Percentiles rank a stretch among this genome's conserved stretches.
Conservation (phyloP, 2,113 vertebrate species). For the Upupa epops region DNA sequence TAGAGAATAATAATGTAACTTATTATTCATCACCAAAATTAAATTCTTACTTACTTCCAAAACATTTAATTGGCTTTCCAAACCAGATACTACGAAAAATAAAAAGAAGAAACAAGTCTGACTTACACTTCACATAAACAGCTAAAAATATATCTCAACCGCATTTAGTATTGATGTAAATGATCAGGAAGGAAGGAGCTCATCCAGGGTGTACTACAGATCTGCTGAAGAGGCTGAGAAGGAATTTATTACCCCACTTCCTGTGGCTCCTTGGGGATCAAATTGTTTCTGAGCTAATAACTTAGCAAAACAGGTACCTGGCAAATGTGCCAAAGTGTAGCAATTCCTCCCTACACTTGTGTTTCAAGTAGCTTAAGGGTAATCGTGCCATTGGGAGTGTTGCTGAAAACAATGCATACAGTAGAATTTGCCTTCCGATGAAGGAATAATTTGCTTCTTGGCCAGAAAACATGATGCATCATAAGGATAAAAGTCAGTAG, state of each 20-base stretch:
- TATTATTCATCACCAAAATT: not conserved
- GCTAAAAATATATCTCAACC: not conserved
- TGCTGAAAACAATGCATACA: not conserved
- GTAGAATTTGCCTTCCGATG: not conserved
- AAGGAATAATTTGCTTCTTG: not conserved
- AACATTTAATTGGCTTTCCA: not conserved
- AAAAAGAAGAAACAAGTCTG: not conserved
- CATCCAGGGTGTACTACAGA: rapidly evolving
- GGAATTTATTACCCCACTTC: not conserved
- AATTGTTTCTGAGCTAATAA: not conserved
- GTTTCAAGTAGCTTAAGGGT: not conserved
- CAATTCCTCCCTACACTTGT: not conserved
- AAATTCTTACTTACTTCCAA: not conserved
- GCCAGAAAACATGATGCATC: not conserved
- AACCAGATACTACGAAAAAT: not conserved
- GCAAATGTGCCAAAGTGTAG: not conserved
- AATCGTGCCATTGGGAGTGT: not conserved
- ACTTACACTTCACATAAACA: not conserved
- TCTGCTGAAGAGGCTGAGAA: not conserved
- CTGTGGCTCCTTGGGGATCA: not conserved
- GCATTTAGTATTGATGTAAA: not conserved
- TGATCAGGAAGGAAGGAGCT: rapidly evolving
- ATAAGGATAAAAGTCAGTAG: not conserved
- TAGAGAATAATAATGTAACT: not conserved
- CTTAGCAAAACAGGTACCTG: not conserved